Conservation (phyloP, 2,888 invertebrate species). For the Sabatieria punctata region DNA sequence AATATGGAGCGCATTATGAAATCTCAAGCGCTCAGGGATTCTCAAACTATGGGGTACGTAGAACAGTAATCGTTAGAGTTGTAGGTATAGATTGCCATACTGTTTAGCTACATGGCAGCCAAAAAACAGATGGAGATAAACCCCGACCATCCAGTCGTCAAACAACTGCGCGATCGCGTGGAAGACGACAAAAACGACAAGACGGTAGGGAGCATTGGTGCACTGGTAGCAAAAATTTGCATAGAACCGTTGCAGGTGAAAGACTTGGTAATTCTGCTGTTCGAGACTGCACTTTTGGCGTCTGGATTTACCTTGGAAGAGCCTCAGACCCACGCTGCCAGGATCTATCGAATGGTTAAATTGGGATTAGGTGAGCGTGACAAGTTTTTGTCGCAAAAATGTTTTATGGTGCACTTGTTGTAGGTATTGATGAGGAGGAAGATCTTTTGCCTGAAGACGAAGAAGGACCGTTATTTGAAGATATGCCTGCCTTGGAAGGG, state of each 20-base stretch:
- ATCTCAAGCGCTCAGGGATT: conserved; percentile 88
- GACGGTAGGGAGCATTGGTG: conserved; percentile 42
- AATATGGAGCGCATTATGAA: conserved; percentile 99
- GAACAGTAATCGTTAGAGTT: not conserved
- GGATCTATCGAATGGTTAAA: conserved; percentile 97
- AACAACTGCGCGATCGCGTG: conserved; percentile 70
- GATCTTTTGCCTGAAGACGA: too few species aligned
- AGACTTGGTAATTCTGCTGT: conserved; percentile 82
- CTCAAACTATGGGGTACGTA: conserved; percentile 70
- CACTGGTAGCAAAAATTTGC: too few species aligned
- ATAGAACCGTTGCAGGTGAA: conserved; percentile 51
- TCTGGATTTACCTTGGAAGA: conserved; percentile 93
- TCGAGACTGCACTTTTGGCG: conserved; percentile 83
- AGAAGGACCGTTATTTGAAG: conserved; percentile 37
- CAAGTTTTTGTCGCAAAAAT: too few species aligned
- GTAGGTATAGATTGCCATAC: not conserved
- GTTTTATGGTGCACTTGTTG: not conserved
- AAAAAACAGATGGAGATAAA: conserved; percentile 98
- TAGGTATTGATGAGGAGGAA: conserved; percentile 71
- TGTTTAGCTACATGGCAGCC: conserved; percentile 71
- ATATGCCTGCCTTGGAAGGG: conserved; percentile 63
- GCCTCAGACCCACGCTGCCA: conserved; percentile 64
- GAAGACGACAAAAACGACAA: conserved; percentile 96
- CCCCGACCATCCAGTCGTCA: conserved; percentile 82
- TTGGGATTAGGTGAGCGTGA: conserved; percentile 59